Evolutionary conservation across 2,888 invertebrate genomes (phyloP).

Genomic region (Tenthredo amoena): DNA sequence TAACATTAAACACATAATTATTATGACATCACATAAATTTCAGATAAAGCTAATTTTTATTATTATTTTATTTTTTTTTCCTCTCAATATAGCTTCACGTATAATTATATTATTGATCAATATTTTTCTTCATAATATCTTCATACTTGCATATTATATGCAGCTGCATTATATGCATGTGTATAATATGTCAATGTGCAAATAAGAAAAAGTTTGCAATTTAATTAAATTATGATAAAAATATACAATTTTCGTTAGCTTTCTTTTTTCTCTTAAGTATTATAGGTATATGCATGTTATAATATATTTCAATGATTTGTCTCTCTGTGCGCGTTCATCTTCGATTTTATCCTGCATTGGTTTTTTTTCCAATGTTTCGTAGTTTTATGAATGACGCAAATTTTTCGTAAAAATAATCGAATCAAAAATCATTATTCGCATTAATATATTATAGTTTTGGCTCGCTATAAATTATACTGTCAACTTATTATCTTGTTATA

Average conservation of each 20-base stretch:
- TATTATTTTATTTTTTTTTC: not conserved
- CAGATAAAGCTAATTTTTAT: slow-evolving; percentile 9
- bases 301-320: slow-evolving; percentile 12
- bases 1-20: slow-evolving; percentile 34
- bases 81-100: not conserved
- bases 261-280: not conserved
- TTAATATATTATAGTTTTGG: not conserved
- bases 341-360: not conserved
- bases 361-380: not conserved
- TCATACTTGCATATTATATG: too few relatives aligned
- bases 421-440: not conserved
- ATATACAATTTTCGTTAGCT: not conserved
- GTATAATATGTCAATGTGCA: not conserved
- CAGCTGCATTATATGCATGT: not conserved
- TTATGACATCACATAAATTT: slow-evolving; percentile 26
- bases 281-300: not conserved
- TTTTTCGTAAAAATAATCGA: not conserved
- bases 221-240: not conserved
- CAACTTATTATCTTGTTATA: not conserved
- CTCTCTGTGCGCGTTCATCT: not conserved
- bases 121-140: not conserved
- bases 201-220: not conserved
- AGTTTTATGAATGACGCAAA: not conserved
- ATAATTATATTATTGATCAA: not conserved
- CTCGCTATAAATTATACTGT: not conserved